phyloP scores from a whole-genome alignment of 2,113 vertebrate species.

The Pomatostomus ruficeps region DNA sequence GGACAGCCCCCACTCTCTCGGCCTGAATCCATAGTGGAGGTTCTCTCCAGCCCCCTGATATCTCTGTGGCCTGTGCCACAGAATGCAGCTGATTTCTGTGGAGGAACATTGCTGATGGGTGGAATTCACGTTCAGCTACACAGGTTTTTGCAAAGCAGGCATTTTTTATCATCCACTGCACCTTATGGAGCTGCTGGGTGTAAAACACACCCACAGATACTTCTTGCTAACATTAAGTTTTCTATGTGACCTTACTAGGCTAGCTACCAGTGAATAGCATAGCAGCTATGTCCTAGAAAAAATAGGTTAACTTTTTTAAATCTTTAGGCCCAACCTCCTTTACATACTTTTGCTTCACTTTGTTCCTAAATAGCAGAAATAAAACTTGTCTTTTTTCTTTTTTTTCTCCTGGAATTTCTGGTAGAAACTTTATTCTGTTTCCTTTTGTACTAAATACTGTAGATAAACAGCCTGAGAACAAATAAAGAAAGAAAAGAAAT shows the following conservation, averaged over 20 bases:
- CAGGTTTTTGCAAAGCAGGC: neutral
- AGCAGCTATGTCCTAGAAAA: neutral
- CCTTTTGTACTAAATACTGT: neutral
- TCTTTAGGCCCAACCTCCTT: neutral
- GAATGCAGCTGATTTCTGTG: neutral
- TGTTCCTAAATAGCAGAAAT: neutral
- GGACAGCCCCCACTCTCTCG: neutral
- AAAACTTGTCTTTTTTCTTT: neutral
- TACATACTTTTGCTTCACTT: neutral
- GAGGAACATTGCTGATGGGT: neutral
- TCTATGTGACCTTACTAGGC: neutral
- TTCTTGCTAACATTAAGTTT: neutral
- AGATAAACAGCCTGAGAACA: neutral
- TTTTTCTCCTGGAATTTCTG: neutral
- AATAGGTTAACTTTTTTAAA: neutral
- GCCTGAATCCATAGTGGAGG: neutral
- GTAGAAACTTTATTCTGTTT: neutral
- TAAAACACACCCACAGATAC: neutral
- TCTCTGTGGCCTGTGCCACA: fast-evolving
- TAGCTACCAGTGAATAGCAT: neutral
- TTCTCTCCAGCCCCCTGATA: neutral
- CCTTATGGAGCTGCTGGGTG: neutral
- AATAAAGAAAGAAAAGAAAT: neutral
- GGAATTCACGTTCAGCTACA: neutral
- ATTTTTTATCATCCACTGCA: neutral